Conservation (phyloP, 2,888 invertebrate species). For the Tenthredo notha region DNA sequence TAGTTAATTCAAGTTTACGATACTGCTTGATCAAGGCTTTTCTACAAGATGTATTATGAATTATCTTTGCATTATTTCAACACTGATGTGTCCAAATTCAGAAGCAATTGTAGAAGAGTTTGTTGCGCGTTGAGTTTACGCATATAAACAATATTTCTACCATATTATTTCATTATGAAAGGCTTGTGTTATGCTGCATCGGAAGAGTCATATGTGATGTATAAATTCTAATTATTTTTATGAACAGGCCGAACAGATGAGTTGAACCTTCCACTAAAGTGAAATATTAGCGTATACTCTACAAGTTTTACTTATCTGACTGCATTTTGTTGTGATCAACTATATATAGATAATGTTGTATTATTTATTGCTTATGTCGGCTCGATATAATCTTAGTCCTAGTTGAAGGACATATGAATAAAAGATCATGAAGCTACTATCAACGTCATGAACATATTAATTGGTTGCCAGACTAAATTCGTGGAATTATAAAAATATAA, state of each 20-base stretch:
- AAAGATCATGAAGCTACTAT: constrained; percentile 38
- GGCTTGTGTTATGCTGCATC: constrained; percentile 21
- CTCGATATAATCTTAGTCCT: constrained; percentile 40
- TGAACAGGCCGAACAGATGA: constrained; percentile 22
- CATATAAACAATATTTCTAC: constrained; percentile 2
- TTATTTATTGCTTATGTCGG: constrained; percentile 20
- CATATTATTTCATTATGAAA: constrained; percentile 20
- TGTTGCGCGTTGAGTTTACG: neutral
- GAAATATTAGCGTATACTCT: neutral
- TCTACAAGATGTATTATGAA: neutral
- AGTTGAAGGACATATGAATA: constrained; percentile 48
- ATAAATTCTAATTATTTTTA: constrained; percentile 46
- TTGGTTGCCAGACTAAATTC: constrained; percentile 42
- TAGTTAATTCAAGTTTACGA: neutral
- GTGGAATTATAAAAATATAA: constrained; percentile 41
- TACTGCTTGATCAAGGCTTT: constrained; percentile 4
- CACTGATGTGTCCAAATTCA: neutral
- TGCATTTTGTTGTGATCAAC: constrained; percentile 33
- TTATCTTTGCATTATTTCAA: neutral
- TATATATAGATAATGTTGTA: constrained; percentile 28
- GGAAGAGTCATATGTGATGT: constrained; percentile 34
- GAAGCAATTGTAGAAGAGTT: constrained; percentile 30
- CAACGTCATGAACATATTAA: constrained; percentile 45
- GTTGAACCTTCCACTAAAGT: constrained; percentile 5
- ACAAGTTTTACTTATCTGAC: neutral